A percentile compares a stretch with the other conserved stretches of the same genome.
Evolutionary conservation across 2,888 invertebrate species (phyloP).

Genomic region (Caradrina clavipalpis): DNA sequence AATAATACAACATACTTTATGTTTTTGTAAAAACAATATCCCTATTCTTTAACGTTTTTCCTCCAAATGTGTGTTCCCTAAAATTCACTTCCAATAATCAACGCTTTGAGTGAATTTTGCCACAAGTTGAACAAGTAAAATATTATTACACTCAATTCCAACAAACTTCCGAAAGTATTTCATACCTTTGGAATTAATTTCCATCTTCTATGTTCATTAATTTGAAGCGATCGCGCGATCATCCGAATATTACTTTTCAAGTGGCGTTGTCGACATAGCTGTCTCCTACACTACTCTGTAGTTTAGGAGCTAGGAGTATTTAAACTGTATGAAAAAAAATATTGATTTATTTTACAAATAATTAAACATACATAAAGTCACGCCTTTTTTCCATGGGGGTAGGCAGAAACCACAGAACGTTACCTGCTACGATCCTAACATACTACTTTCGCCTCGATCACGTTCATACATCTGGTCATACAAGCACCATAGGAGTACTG

Average conservation of each 20-base stretch:
- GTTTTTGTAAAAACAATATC: conserved; percentile 2
- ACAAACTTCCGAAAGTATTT: conserved; percentile 33
- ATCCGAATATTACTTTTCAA: conserved; percentile 35
- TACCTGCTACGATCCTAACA: too few species aligned
- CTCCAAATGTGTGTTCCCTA: not conserved
- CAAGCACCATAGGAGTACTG: too few species aligned
- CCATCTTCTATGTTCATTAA: conserved; percentile 41
- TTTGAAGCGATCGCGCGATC: conserved; percentile 41
- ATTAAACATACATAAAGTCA: too few species aligned
- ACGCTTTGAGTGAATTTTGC: not conserved
- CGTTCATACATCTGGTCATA: too few species aligned
- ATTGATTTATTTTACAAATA: too few species aligned
- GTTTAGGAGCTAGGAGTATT: not conserved
- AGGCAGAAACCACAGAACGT: too few species aligned
- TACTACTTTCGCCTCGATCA: too few species aligned
- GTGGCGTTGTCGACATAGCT: conserved; percentile 41
- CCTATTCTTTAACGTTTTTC: not conserved
- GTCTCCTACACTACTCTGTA: conserved; percentile 5
- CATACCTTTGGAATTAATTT: conserved; percentile 41
- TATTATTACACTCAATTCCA: conserved; percentile 36
- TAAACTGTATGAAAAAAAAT: not conserved
- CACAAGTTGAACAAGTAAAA: conserved; percentile 30
- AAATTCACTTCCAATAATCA: conserved; percentile 11
- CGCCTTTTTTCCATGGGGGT: too few species aligned
- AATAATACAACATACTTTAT: not conserved